Evolutionary conservation across 2,888 invertebrate genomes (phyloP).

Genomic region (Myopa tessellatipennis): DNA sequence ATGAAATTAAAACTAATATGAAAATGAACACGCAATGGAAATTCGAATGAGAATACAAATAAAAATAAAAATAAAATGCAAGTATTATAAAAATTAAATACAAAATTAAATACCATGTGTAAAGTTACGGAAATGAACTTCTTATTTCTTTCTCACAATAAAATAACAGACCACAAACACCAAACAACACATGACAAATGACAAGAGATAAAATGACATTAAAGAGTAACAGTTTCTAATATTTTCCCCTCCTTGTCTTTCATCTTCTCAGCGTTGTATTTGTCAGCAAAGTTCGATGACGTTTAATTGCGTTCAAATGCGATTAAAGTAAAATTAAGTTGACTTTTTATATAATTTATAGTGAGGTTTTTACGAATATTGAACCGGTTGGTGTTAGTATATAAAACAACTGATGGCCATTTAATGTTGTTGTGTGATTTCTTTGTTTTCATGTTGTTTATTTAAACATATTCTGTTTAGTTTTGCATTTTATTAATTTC

Average conservation of each 20-base stretch:
- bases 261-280: background rate
- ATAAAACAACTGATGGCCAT: conserved; percentile 23
- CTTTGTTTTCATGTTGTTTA: background rate
- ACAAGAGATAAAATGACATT: background rate
- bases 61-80: no score
- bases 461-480: background rate
- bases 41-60: no score
- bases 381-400: background rate
- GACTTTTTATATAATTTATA: conserved; percentile 22
- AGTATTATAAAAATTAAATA: no score
- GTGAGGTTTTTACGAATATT: background rate
- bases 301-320: conserved; percentile 23
- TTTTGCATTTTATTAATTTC: background rate
- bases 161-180: background rate
- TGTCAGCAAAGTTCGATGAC: conserved; percentile 36
- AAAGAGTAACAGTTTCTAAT: background rate
- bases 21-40: no score
- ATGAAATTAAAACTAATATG: no score
- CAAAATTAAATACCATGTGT: no score
- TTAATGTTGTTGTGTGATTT: background rate
- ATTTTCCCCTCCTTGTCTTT: background rate
- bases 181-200: background rate
- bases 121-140: background rate
- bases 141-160: background rate
- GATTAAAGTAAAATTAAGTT: conserved; percentile 27